Conservation (phyloP, 2,797 vertebrate genomes). For the Tragelaphus eurycerus region DNA sequence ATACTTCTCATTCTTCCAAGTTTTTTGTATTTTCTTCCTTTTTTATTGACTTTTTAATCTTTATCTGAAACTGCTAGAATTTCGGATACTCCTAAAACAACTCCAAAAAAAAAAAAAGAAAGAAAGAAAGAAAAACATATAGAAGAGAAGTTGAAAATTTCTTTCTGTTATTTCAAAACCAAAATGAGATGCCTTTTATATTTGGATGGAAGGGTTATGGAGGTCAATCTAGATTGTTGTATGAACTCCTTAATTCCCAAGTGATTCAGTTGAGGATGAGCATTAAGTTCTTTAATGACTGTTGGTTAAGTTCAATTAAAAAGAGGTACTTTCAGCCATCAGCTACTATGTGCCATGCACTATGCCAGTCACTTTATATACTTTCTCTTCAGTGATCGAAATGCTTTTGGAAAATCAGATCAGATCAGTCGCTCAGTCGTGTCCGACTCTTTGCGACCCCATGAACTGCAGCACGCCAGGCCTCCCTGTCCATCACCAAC, state of each 20-base stretch:
- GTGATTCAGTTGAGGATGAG: background rate
- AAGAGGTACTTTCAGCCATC: background rate
- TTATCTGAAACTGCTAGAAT: background rate
- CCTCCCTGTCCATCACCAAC: too few species aligned
- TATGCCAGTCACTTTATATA: background rate
- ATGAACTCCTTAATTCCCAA: background rate
- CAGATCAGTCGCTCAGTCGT: too few species aligned
- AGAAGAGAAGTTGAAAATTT: background rate
- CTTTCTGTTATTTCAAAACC: background rate
- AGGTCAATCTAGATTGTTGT: background rate
- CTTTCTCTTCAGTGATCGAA: background rate
- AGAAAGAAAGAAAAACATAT: background rate
- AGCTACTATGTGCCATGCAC: background rate
- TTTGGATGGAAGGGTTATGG: background rate
- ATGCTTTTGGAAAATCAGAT: background rate
- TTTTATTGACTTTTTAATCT: background rate
- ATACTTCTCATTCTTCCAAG: background rate
- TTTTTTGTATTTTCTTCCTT: background rate
- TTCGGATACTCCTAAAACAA: background rate
- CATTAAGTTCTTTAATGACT: background rate
- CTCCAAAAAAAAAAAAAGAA: background rate
- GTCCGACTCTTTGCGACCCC: too few species aligned
- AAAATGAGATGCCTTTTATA: background rate
- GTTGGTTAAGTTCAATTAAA: background rate
- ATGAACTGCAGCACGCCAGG: too few species aligned